phyloP scores from a whole-genome alignment of 2,888 invertebrate genomes.

The Cryptus armator region DNA sequence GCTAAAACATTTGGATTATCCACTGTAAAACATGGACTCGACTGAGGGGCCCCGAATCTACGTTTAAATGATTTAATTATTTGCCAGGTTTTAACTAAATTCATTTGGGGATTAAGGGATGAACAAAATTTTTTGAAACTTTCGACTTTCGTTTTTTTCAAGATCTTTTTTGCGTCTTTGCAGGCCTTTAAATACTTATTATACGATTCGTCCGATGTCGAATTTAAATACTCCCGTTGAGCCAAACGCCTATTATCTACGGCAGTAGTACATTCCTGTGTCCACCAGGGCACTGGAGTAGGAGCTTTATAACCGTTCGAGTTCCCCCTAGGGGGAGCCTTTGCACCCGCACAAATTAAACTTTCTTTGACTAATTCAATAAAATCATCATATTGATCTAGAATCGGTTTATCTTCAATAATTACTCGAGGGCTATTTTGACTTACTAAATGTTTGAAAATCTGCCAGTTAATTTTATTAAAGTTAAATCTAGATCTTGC shows the following conservation, averaged over 20 bases:
- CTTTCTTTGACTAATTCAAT: neutral
- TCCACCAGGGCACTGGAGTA: conserved; percentile 25
- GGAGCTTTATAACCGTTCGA: neutral
- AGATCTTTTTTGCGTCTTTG: neutral
- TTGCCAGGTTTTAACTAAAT: conserved; percentile 22
- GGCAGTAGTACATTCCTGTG: neutral
- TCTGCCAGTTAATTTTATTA: neutral
- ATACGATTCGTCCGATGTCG: conserved; percentile 1
- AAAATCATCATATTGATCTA: neutral
- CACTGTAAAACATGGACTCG: neutral
- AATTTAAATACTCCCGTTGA: neutral
- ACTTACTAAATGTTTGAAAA: neutral
- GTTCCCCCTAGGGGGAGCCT: neutral
- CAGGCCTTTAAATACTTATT: neutral
- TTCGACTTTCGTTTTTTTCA: neutral
- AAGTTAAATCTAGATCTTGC: conserved; percentile 6
- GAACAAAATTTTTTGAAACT: conserved; percentile 20
- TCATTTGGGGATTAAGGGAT: neutral
- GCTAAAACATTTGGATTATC: neutral
- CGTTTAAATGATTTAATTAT: conserved; percentile 11
- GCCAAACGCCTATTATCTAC: neutral
- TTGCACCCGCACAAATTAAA: neutral
- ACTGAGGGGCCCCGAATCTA: neutral
- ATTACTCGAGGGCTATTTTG: neutral
- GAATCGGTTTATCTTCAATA: neutral